These are phyloP conservation scores for Centroberyx gerrardi DNA, from an alignment of 2,797 vertebrate genomes.

Conservation along the genomic window DNA sequence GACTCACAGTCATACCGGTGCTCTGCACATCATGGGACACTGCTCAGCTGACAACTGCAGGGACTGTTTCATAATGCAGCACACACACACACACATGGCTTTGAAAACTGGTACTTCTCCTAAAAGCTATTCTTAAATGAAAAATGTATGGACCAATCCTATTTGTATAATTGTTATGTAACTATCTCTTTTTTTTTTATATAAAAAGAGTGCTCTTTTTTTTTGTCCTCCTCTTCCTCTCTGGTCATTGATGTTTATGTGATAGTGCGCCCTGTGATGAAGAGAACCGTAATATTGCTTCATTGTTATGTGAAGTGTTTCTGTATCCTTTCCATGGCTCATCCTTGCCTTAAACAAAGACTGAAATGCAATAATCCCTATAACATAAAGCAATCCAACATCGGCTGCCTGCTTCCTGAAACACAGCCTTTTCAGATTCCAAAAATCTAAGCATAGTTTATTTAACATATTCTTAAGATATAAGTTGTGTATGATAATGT, in stretches of 20 bases:
- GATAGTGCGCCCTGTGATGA: conserved; percentile 70
- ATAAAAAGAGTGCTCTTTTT: conserved; percentile 33
- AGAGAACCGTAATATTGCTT: conserved; percentile 69
- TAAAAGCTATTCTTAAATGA: conserved; percentile 68
- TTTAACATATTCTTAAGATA: conserved; percentile 78
- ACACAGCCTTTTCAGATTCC: conserved; percentile 61
- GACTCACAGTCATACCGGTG: conserved; percentile 64
- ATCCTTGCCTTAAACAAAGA: conserved; percentile 82
- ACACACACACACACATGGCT: conserved; percentile 64
- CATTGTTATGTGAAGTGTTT: conserved; percentile 78
- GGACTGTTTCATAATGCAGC: conserved; percentile 79
- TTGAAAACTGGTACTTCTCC: conserved; percentile 61
- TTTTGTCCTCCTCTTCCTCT: conserved; percentile 50
- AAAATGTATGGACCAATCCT: conserved; percentile 79
- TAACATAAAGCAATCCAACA: conserved; percentile 71
- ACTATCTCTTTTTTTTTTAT: conserved; percentile 59
- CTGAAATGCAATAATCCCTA: conserved; percentile 85
- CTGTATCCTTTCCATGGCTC: conserved; percentile 68
- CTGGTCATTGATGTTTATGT: conserved; percentile 67
- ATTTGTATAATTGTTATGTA: conserved; percentile 77
- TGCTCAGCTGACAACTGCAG: conserved; percentile 79
- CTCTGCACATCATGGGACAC: conserved; percentile 71
- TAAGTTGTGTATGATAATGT: conserved; percentile 87
- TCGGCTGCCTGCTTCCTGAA: conserved; percentile 65
- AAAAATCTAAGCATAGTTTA: conserved; percentile 72